Percentiles rank a stretch among this genome's conserved stretches.
phyloP scores from a whole-genome alignment of 2,888 invertebrate species.

The Norana najaformis region DNA sequence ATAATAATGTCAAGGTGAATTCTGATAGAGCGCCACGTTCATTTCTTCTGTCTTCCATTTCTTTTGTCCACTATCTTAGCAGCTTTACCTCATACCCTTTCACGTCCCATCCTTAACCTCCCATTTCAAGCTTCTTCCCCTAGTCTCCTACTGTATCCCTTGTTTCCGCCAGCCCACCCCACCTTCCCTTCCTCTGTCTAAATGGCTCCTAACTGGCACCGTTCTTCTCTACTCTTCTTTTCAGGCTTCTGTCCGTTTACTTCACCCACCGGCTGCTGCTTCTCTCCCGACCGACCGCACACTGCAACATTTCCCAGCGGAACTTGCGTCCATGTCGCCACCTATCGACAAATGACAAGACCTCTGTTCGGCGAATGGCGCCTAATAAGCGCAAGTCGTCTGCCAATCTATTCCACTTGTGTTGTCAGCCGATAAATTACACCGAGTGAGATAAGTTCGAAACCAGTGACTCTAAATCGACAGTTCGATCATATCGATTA shows the following conservation, averaged over 20 bases:
- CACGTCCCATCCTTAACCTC: no score
- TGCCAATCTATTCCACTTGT: slow-evolving; percentile 5
- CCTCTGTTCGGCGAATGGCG: not conserved
- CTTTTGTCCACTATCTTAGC: no score
- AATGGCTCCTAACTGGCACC: no score
- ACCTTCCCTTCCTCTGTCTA: no score
- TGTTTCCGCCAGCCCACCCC: no score
- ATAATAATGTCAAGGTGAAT: no score
- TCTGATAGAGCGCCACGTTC: no score
- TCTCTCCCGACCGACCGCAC: not conserved
- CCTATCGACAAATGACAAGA: slow-evolving; percentile 4
- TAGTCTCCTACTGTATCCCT: no score
- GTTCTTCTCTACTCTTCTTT: not conserved
- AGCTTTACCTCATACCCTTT: no score
- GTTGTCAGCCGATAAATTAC: not conserved
- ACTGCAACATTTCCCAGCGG: slow-evolving; percentile 2
- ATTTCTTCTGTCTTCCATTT: no score
- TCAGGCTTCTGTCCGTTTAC: not conserved
- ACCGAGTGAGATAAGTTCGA: not conserved
- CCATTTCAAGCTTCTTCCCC: no score
- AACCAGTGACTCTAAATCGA: not conserved
- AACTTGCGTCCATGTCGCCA: slow-evolving; percentile 7
- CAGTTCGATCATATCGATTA: not conserved
- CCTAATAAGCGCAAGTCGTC: slow-evolving; percentile 10
- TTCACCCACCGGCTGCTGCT: not conserved